Base-by-base conservation (phyloP, 2,113 vertebrate species). In the Litocranius walleri region DNA sequence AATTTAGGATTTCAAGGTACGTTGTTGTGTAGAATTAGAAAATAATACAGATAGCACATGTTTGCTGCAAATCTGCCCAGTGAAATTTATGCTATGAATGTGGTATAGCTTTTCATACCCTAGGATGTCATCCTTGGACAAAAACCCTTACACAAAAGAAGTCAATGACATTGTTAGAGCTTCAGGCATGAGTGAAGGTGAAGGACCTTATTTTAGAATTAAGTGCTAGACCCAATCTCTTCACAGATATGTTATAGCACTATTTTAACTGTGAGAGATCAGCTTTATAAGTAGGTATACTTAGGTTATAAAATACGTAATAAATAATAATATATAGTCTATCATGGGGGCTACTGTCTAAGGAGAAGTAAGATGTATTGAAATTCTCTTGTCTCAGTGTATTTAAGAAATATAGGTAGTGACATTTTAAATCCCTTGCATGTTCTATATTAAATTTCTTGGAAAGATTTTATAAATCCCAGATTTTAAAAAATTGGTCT, bases 381-480 rank as follows among this genome's bases (percentile, higher is more conserved):
- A 45, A 21, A 90, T 92, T 85, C n/a, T 87, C 95, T 93, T 94
- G 6, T 97, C 33, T 96, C 45, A 30, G 5, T 56, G 19, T 87
- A 36, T 30, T 48, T 87, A 91, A 95, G 48, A 96, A 54, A 59
- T 80, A 1, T 13, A 21, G 23, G 12, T 94, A 87, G 57, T 59
- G 10, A 10, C 0, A 45, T 43, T 81, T 84, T 54, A 81, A 84
- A 36, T 82, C 45, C 30, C 17, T 81, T 90, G 19, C 48, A 88
- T 82, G 30, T 54, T 61, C 17, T 27, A 23, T 25, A 54, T 43
- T 91, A 56, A 10, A 52, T 91, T 87, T 67, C 13, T 81, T 91
- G 56, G 74, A 54, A 87, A 96, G 10, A 43, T 84, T 90, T 97
- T 92, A 6, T 29, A 92, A 96, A 97, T 17, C 30, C 15, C 30